Percentiles rank a stretch among this genome's conserved stretches.
Evolutionary conservation across 1,140 invertebrate species (phyloP).

Genomic region (Apis florea): DNA sequence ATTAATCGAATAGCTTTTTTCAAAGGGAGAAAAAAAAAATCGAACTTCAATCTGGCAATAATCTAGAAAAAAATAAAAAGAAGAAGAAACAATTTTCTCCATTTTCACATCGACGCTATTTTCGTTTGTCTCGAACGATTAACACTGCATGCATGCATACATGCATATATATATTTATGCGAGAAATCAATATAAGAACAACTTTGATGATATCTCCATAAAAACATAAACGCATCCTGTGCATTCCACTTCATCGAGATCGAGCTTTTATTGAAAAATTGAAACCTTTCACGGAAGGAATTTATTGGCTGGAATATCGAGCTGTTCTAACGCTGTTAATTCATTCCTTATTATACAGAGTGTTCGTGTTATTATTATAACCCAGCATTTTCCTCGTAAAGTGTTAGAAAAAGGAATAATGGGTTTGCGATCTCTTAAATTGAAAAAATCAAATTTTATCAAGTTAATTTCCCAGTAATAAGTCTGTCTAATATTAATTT

Average conservation of each 20-base stretch:
- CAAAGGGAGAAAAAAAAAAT: not conserved
- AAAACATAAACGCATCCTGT: not conserved
- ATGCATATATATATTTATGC: not conserved
- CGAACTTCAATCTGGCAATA: not conserved
- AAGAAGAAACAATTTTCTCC: too few species aligned
- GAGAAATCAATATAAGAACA: not conserved
- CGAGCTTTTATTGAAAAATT: slow-evolving; percentile 14
- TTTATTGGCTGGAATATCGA: slow-evolving; percentile 6
- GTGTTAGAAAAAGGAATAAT: too few species aligned
- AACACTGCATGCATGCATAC: not conserved
- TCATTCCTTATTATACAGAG: not conserved
- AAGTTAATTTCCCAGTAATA: too few species aligned
- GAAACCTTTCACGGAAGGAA: slow-evolving; percentile 1
- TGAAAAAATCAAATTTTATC: too few species aligned
- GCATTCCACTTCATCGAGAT: not conserved
- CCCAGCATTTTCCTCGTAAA: too few species aligned
- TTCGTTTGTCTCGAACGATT: too few species aligned
- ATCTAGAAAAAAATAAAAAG: too few species aligned
- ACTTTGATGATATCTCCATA: not conserved
- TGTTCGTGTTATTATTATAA: too few species aligned
- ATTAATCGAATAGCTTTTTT: not conserved
- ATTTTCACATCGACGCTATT: too few species aligned
- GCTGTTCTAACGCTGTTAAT: slow-evolving; percentile 6
- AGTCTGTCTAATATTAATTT: too few species aligned
- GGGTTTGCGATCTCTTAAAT: too few species aligned